Conservation (phyloP, 2,113 vertebrate species). For the Rhinolophus ferrumequinum region DNA sequence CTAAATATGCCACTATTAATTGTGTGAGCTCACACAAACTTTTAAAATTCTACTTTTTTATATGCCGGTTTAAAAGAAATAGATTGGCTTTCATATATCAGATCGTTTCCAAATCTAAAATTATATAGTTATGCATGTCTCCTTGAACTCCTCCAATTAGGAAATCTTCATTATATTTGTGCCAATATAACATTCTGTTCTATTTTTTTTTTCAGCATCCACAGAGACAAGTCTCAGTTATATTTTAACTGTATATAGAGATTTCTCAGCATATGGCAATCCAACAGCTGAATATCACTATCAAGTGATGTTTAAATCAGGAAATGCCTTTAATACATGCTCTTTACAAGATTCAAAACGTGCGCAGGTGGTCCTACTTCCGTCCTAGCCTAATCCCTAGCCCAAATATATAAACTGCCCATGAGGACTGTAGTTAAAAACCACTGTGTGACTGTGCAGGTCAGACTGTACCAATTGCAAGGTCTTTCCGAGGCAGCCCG, state of each 20-base stretch:
- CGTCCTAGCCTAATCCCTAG: no score
- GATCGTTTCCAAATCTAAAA: slow-evolving; percentile 63
- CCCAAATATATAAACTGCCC: not conserved
- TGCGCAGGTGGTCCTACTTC: not conserved
- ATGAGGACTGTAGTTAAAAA: not conserved
- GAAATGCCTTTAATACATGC: not conserved
- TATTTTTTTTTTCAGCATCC: slow-evolving; percentile 37
- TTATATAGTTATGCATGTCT: slow-evolving; percentile 52
- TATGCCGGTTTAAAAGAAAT: slow-evolving; percentile 41
- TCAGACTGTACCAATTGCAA: no score
- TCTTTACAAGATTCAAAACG: not conserved
- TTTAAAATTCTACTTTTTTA: slow-evolving; percentile 42
- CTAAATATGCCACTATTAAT: not conserved
- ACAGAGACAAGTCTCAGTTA: slow-evolving; percentile 51
- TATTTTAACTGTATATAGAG: slow-evolving; percentile 61
- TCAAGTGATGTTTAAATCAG: slow-evolving; percentile 50
- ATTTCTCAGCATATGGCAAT: slow-evolving; percentile 67
- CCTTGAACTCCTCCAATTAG: slow-evolving; percentile 63
- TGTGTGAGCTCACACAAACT: not conserved
- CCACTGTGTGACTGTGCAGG: not conserved
- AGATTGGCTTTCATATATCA: slow-evolving; percentile 44
- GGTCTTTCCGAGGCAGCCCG: not conserved
- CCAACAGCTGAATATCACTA: slow-evolving; percentile 53
- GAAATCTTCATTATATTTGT: slow-evolving; percentile 56
- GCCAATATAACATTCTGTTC: slow-evolving; percentile 68